Evolutionary conservation across 1,140 invertebrate species (phyloP).

Genomic region (Drosophila leontia): DNA sequence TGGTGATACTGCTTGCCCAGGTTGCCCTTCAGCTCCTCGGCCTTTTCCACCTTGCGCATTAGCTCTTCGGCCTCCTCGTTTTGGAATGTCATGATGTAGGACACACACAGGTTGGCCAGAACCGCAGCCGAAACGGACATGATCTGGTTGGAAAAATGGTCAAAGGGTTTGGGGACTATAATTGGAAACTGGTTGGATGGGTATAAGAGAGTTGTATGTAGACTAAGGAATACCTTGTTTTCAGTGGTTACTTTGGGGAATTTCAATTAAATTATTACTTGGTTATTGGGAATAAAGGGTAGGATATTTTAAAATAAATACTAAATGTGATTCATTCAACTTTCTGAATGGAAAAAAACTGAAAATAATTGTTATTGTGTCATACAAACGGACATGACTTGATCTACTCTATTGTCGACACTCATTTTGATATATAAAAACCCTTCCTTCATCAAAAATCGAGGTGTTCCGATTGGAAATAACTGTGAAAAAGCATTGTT

Average conservation of each 20-base stretch:
- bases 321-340: too few relatives aligned
- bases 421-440: not conserved
- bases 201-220: not conserved
- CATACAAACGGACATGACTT: too few relatives aligned
- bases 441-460: not conserved
- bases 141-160: constrained; percentile 87
- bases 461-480: constrained; percentile 14
- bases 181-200: not conserved
- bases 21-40: constrained; percentile 96
- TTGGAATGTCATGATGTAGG: constrained; percentile 99
- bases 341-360: too few relatives aligned
- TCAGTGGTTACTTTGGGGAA: not conserved
- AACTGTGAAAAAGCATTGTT: not conserved
- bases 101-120: constrained; percentile 98
- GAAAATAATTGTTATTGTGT: too few relatives aligned
- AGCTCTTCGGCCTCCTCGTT: constrained; percentile 99
- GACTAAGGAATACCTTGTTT: not conserved
- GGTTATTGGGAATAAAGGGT: not conserved
- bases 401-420: too few relatives aligned
- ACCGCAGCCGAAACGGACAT: constrained; percentile 98
- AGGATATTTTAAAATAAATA: not conserved
- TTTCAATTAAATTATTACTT: not conserved
- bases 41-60: constrained; percentile 98
- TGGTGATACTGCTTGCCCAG: constrained; percentile 98
- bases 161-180: constrained; percentile 15